A percentile compares a stretch with the other conserved stretches of the same genome.
Conservation (phyloP, 2,113 vertebrate genomes). For the Charina bottae region DNA sequence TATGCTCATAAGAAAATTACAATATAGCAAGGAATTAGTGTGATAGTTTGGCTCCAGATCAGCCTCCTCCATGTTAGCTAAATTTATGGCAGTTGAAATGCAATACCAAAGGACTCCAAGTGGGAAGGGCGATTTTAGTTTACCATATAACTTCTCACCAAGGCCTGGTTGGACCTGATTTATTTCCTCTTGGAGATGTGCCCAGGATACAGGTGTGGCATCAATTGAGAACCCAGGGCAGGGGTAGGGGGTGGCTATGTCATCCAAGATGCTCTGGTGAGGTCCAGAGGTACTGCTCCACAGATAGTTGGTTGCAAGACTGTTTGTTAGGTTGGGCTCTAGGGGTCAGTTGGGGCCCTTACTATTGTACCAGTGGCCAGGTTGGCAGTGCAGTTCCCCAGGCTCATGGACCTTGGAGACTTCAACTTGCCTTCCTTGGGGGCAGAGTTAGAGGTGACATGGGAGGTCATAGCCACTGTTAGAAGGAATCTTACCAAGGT, state of each 20-base stretch:
- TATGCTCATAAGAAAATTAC: background rate
- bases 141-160: background rate
- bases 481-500: too few relatives aligned
- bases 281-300: background rate
- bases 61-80: background rate
- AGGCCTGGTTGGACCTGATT: background rate
- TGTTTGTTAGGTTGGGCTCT: background rate
- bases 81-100: background rate
- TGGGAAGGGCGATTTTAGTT: background rate
- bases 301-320: background rate
- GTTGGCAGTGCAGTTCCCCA: background rate
- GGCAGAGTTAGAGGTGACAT: background rate
- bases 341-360: background rate
- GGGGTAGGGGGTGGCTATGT: background rate
- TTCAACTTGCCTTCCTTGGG: background rate
- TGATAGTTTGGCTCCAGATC: background rate
- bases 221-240: background rate
- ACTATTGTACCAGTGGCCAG: background rate
- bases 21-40: background rate
- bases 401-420: background rate
- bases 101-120: background rate
- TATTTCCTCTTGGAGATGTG: background rate
- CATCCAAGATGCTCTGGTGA: background rate
- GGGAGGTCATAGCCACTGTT: background rate
- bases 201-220: background rate